phyloP scores from a whole-genome alignment of 2,888 invertebrate genomes.

The Cetonia aurata region DNA sequence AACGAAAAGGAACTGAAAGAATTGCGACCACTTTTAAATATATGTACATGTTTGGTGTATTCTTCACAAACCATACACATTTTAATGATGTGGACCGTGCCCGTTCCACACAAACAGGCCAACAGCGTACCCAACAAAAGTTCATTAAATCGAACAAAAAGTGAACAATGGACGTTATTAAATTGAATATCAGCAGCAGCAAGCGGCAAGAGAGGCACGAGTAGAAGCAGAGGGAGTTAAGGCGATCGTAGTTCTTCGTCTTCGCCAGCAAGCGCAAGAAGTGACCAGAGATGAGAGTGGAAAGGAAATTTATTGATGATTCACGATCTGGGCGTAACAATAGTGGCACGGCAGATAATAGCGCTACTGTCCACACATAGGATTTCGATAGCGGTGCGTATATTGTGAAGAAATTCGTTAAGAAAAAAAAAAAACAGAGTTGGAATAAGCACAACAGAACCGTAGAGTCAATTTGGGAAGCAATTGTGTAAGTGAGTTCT shows the following conservation, averaged over 20 bases:
- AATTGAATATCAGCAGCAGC: conserved; percentile 43
- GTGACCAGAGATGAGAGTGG: conserved; percentile 42
- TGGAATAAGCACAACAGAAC: too few relatives aligned
- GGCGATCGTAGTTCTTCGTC: conserved; percentile 8
- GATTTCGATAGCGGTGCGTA: conserved; percentile 19
- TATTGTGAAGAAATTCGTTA: conserved; percentile 16
- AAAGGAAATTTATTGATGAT: conserved; percentile 53
- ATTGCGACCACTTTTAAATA: conserved; percentile 26
- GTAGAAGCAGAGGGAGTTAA: conserved; percentile 16
- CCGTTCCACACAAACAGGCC: conserved; percentile 22
- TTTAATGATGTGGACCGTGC: conserved; percentile 37
- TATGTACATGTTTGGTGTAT: conserved; percentile 37
- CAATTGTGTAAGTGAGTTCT: too few relatives aligned
- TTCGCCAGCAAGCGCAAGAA: conserved; percentile 12
- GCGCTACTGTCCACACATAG: conserved; percentile 52
- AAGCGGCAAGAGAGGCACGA: conserved; percentile 17
- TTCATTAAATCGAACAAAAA: conserved; percentile 45
- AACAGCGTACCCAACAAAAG: conserved; percentile 36
- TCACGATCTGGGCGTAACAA: conserved; percentile 56
- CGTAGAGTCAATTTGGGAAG: too few relatives aligned
- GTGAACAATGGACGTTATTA: conserved; percentile 46
- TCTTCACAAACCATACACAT: conserved; percentile 31
- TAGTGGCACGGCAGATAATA: conserved; percentile 51
- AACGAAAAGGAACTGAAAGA: conserved; percentile 18
- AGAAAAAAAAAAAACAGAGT: too few relatives aligned